These are phyloP conservation scores for Proales similis DNA, from an alignment of 1,140 invertebrate genomes.

Conservation along the genomic window DNA sequence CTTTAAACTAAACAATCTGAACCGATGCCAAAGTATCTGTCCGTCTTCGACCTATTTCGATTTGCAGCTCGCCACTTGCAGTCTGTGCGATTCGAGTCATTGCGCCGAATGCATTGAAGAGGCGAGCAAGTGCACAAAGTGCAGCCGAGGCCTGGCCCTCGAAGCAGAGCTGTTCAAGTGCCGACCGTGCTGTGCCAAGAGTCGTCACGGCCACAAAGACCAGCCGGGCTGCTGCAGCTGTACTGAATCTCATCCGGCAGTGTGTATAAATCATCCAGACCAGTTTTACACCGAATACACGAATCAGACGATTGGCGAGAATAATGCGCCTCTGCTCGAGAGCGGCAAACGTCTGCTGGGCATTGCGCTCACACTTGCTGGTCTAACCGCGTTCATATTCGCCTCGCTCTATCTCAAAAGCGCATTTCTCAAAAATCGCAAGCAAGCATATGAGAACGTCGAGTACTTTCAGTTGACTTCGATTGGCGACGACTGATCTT, in stretches of 20 bases:
- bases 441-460: too few relatives aligned
- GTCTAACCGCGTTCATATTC: too few relatives aligned
- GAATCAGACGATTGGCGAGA: too few relatives aligned
- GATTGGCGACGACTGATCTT: too few relatives aligned
- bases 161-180: background rate
- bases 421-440: too few relatives aligned
- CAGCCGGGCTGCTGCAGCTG: constrained; percentile 6
- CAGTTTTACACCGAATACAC: too few relatives aligned
- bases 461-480: too few relatives aligned
- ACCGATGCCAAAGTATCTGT: constrained; percentile 56
- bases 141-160: constrained; percentile 2
- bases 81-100: constrained; percentile 2
- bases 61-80: constrained; percentile 59
- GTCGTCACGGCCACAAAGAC: background rate
- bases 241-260: background rate
- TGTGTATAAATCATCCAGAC: background rate
- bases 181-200: constrained; percentile 17
- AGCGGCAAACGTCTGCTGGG: too few relatives aligned
- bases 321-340: too few relatives aligned
- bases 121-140: constrained; percentile 19
- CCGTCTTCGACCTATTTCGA: constrained; percentile 66
- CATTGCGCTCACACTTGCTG: too few relatives aligned
- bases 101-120: constrained; percentile 3
- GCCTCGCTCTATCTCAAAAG: too few relatives aligned
- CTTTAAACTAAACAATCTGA: constrained; percentile 59